Percentiles rank a stretch among this genome's conserved stretches.
These are phyloP conservation scores for Tetrapedia diversipes DNA, from an alignment of 2,888 invertebrate species.

Conservation along the genomic window DNA sequence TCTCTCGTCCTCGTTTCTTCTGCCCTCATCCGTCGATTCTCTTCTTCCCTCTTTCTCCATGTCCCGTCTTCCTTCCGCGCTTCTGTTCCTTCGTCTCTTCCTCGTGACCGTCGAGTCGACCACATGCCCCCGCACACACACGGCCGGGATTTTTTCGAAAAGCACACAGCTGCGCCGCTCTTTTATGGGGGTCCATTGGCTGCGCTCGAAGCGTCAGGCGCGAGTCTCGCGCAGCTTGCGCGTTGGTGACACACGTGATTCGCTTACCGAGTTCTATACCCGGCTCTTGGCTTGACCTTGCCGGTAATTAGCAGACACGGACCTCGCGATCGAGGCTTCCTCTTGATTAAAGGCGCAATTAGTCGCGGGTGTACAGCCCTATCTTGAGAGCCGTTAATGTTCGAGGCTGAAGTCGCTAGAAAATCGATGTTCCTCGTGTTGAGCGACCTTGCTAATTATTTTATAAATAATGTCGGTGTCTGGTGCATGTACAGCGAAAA, in stretches of 20 bases:
- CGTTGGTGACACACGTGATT: constrained; percentile 52
- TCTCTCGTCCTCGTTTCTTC: constrained; percentile 41
- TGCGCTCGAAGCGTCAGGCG: constrained; percentile 22
- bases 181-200: constrained; percentile 69
- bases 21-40: neutral
- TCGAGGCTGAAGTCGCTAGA: neutral
- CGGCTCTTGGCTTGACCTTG: constrained; percentile 44
- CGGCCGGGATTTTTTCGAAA: constrained; percentile 66
- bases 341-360: constrained; percentile 17
- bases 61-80: constrained; percentile 31
- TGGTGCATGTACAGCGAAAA: no score
- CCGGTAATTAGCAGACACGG: constrained; percentile 50
- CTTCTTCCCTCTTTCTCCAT: constrained; percentile 11
- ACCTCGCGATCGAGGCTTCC: neutral
- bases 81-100: constrained; percentile 9
- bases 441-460: neutral
- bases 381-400: neutral
- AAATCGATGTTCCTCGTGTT: neutral
- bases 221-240: constrained; percentile 59
- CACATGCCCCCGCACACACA: constrained; percentile 58
- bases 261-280: constrained; percentile 16
- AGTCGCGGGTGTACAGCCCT: constrained; percentile 1
- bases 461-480: no score
- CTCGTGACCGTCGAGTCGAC: constrained; percentile 50
- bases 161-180: constrained; percentile 69